Percentiles rank a stretch among this genome's conserved stretches.
These are phyloP conservation scores for Ptyas mucosa DNA, from an alignment of 2,113 vertebrate genomes.

Conservation along the genomic window DNA sequence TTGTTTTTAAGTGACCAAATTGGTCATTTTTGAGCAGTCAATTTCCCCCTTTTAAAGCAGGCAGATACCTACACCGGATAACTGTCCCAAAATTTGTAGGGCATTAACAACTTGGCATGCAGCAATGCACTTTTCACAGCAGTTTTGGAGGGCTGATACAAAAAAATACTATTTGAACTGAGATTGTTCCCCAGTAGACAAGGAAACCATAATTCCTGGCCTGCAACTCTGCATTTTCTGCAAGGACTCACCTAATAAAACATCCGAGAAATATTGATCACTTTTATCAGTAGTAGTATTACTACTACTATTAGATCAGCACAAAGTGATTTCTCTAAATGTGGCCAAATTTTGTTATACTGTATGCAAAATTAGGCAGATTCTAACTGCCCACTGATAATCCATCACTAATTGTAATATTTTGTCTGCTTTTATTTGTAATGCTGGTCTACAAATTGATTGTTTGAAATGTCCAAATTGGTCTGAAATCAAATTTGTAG, in stretches of 20 bases:
- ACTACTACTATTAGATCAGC: neutral
- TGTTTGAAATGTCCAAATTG: neutral
- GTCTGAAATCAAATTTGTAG: neutral
- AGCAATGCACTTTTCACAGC: too few relatives aligned
- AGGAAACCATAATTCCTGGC: neutral
- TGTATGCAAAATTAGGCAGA: neutral
- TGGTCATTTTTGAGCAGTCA: neutral
- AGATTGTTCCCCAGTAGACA: neutral
- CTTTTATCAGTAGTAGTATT: too few relatives aligned
- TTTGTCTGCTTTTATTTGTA: neutral
- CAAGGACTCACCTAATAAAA: neutral
- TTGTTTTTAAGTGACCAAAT: neutral
- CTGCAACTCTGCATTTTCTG: neutral
- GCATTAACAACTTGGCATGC: too few relatives aligned
- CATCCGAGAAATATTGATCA: neutral
- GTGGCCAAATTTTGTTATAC: neutral
- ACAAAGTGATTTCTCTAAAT: neutral
- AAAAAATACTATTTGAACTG: neutral
- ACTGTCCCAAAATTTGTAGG: neutral
- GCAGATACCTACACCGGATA: neutral
- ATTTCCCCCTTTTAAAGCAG: neutral
- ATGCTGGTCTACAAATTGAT: neutral
- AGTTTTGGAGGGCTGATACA: neutral
- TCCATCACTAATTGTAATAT: neutral
- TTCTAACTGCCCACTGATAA: neutral